phyloP scores from a whole-genome alignment of 1,140 invertebrate species.

The Marisa cornuarietis region DNA sequence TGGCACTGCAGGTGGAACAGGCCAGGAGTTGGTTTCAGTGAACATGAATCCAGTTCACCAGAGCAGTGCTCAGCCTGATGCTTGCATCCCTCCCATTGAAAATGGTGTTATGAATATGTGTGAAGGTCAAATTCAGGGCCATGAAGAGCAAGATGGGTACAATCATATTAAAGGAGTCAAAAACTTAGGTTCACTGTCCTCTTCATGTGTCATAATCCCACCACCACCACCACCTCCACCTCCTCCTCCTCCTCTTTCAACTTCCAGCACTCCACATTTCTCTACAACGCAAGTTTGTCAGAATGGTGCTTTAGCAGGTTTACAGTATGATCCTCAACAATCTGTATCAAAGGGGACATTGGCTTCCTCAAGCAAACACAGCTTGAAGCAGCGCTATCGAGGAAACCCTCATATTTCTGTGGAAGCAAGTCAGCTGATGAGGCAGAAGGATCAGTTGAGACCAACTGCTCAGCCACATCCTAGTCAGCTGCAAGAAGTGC shows the following conservation, averaged over 20 bases:
- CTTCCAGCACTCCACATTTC: constrained; percentile 5
- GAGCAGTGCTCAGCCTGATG: too few species aligned
- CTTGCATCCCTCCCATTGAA: too few species aligned
- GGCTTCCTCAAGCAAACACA: constrained; percentile 1
- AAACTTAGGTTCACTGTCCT: background rate
- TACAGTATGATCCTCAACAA: too few species aligned
- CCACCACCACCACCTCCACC: constrained; percentile 21
- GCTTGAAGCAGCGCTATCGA: constrained; percentile 7
- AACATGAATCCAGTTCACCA: too few species aligned
- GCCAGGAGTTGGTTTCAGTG: too few species aligned
- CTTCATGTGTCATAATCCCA: constrained; percentile 11
- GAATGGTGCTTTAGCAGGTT: too few species aligned
- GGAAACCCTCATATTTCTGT: constrained; percentile 28
- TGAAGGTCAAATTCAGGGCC: constrained; percentile 22
- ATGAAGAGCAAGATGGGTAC: constrained; percentile 14
- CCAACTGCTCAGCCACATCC: constrained; percentile 40
- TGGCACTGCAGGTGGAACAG: background rate
- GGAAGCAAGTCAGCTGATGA: constrained; percentile 34
- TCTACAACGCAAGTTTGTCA: too few species aligned
- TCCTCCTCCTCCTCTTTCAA: constrained; percentile 34
- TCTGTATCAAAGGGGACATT: background rate
- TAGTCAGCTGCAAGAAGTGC: constrained; percentile 39
- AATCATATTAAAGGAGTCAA: background rate
- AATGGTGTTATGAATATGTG: too few species aligned
- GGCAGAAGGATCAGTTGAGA: constrained; percentile 39